Evolutionary conservation across 2,888 invertebrate species (phyloP).

Genomic region (Gibbula magus): DNA sequence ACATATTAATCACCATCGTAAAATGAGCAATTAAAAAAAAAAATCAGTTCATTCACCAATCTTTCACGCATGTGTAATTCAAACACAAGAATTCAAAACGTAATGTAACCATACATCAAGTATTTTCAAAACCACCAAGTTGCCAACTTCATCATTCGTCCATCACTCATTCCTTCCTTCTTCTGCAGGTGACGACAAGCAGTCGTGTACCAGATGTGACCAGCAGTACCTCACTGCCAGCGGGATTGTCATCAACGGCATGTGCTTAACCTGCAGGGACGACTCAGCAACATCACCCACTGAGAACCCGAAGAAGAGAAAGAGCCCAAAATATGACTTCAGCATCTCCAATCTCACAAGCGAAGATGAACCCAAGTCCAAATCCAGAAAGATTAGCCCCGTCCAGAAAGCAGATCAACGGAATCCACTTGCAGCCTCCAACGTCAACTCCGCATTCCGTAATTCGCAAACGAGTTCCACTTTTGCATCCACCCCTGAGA

Average conservation of each 20-base stretch:
- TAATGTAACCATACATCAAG: too few species aligned
- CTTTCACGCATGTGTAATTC: too few species aligned
- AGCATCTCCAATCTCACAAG: constrained; percentile 61
- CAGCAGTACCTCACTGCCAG: neutral
- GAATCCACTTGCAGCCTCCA: neutral
- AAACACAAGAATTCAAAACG: too few species aligned
- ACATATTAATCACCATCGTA: too few species aligned
- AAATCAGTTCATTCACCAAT: too few species aligned
- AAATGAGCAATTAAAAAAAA: too few species aligned
- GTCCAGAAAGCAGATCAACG: neutral
- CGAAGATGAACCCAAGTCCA: constrained; percentile 10
- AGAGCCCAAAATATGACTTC: constrained; percentile 50
- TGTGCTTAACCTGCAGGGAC: constrained; percentile 16
- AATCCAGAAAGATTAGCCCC: neutral
- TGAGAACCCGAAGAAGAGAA: neutral
- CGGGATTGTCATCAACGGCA: neutral
- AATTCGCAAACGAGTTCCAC: neutral
- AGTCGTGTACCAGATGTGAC: constrained; percentile 25
- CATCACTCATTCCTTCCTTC: neutral
- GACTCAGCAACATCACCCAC: neutral
- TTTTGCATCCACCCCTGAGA: neutral
- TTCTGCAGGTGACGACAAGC: constrained; percentile 18
- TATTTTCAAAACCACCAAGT: too few species aligned
- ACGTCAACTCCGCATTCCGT: constrained; percentile 7
- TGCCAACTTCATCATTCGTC: neutral